Evolutionary conservation across 2,888 invertebrate genomes (phyloP).

Genomic region (Pterobdella sp.): DNA sequence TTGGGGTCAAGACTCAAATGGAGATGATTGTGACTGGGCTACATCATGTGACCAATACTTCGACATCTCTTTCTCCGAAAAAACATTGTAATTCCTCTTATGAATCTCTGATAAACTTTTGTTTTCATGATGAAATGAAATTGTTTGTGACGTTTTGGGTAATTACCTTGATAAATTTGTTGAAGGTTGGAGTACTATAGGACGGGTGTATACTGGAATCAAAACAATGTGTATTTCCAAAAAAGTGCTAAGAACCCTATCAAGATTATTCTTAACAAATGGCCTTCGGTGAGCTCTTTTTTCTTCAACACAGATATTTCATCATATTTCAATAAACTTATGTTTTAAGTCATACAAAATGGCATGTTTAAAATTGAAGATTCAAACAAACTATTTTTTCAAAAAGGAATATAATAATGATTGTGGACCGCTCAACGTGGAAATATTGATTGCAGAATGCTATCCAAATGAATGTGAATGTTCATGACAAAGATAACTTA

Average conservation of each 20-base stretch:
- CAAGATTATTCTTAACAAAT: neutral
- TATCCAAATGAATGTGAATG: too few relatives aligned
- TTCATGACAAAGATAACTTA: too few relatives aligned
- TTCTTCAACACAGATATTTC: too few relatives aligned
- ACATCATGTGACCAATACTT: slow-evolving; percentile 15
- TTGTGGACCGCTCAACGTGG: too few relatives aligned
- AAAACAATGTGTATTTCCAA: neutral
- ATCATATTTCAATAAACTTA: too few relatives aligned
- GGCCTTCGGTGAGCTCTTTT: neutral
- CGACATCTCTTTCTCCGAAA: neutral
- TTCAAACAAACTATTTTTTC: too few relatives aligned
- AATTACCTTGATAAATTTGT: too few relatives aligned
- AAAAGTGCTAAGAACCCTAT: neutral
- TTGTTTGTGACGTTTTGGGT: neutral
- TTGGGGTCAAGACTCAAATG: neutral
- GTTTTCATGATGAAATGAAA: neutral
- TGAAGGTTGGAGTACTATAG: neutral
- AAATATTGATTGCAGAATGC: too few relatives aligned
- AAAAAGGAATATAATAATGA: too few relatives aligned
- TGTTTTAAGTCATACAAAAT: too few relatives aligned
- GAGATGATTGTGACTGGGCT: slow-evolving; percentile 2
- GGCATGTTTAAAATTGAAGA: too few relatives aligned
- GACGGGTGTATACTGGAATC: neutral
- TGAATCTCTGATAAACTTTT: too few relatives aligned
- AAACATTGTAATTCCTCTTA: neutral